Percentiles rank a stretch among this genome's conserved stretches.
These are phyloP conservation scores for Thinocorus orbignyianus DNA, from an alignment of 2,113 vertebrate genomes.

Conservation along the genomic window DNA sequence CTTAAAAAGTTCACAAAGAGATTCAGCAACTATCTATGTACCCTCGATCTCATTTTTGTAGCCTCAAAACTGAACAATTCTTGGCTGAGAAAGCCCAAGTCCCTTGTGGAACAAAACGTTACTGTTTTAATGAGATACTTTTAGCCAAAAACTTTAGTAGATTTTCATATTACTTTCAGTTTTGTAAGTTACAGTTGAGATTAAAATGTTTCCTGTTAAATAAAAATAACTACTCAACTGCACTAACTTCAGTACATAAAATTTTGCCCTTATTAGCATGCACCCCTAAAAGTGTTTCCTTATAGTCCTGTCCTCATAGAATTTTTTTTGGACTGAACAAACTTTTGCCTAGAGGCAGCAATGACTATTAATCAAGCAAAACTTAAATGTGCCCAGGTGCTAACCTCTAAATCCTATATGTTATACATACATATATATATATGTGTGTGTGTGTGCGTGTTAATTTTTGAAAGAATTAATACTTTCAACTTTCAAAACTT, in stretches of 20 bases:
- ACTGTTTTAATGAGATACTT: background rate
- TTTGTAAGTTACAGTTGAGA: background rate
- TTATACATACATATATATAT: too few relatives aligned
- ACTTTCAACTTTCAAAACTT: background rate
- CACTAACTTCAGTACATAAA: background rate
- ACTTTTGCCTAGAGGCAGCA: background rate
- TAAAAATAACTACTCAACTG: background rate
- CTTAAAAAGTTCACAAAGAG: background rate
- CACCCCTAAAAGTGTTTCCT: background rate
- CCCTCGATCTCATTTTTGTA: background rate
- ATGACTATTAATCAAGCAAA: background rate
- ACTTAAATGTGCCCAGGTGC: background rate
- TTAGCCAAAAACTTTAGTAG: background rate
- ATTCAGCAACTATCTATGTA: background rate
- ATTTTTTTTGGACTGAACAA: background rate
- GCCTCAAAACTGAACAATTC: background rate
- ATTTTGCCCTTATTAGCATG: background rate
- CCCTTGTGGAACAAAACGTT: background rate
- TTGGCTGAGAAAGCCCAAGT: background rate
- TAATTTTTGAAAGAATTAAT: background rate
- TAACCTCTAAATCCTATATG: background rate
- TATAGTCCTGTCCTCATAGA: background rate
- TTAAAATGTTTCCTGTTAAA: background rate
- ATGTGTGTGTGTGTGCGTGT: too few relatives aligned
- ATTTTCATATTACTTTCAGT: background rate